Percentiles rank a stretch among this genome's conserved stretches.
Conservation (phyloP, 2,797 vertebrate species). For the Hephaestus fuliginosus region DNA sequence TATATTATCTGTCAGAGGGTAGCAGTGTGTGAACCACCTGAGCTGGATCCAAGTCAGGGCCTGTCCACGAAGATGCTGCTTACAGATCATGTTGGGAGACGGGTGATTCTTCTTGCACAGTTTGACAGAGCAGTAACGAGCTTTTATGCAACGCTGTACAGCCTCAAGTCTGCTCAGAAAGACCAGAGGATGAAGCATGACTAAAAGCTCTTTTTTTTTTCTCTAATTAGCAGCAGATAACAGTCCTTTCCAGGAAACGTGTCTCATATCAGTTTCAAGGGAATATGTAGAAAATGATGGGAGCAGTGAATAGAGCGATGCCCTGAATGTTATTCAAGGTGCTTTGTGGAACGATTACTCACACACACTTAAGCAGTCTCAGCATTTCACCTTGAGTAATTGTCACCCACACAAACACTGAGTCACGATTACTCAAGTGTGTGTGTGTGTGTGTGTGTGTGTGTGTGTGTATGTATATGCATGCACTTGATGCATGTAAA, state of each 20-base stretch:
- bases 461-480: neutral
- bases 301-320: neutral
- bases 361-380: constrained; percentile 41
- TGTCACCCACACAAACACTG: constrained; percentile 47
- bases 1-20: neutral
- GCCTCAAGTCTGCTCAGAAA: too few species aligned
- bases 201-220: too few species aligned
- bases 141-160: too few species aligned
- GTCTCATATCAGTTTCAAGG: too few species aligned
- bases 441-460: neutral
- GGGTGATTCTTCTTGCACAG: neutral
- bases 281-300: neutral
- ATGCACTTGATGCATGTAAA: neutral
- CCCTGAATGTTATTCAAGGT: neutral
- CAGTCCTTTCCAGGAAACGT: too few species aligned
- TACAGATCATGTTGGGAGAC: neutral
- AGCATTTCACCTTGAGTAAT: constrained; percentile 54
- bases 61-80: too few species aligned
- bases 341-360: constrained; percentile 39
- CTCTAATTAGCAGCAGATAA: too few species aligned
- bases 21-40: neutral
- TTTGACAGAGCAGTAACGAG: too few species aligned
- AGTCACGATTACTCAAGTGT: constrained; percentile 34
- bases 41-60: neutral
- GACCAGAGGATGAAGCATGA: too few species aligned